A percentile compares a stretch with the other conserved stretches of the same genome.
These are phyloP conservation scores for Lutjanus campechanus DNA, from an alignment of 2,797 vertebrate species.

Conservation along the genomic window DNA sequence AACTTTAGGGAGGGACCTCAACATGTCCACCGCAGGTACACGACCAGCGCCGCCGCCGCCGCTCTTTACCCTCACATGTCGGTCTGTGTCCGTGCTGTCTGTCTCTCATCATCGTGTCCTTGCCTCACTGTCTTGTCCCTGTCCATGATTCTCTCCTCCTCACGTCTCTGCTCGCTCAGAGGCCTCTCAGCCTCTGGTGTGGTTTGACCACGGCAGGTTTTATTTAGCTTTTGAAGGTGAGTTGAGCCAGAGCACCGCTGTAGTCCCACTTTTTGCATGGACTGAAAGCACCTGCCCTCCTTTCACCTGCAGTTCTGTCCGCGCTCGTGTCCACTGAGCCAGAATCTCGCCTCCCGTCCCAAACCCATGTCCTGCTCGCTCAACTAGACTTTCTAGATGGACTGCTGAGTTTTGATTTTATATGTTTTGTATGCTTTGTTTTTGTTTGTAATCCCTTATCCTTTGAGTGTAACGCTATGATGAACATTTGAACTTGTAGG, in stretches of 20 bases:
- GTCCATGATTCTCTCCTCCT: conserved; percentile 86
- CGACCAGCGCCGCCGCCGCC: not conserved
- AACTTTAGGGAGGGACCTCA: conserved; percentile 91
- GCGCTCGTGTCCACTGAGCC: conserved; percentile 20
- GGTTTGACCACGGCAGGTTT: conserved; percentile 99
- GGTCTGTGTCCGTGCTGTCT: conserved; percentile 70
- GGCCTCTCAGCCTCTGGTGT: conserved; percentile 96
- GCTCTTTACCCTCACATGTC: conserved; percentile 24
- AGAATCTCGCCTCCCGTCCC: conserved; percentile 39
- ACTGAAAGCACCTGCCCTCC: conserved; percentile 34
- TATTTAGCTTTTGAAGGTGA: conserved; percentile 99
- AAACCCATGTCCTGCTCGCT: conserved; percentile 39
- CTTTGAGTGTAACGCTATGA: not conserved
- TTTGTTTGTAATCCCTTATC: not conserved
- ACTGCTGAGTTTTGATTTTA: conserved; percentile 20
- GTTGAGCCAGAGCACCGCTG: conserved; percentile 74
- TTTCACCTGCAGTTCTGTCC: conserved; percentile 36
- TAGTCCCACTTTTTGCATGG: conserved; percentile 63
- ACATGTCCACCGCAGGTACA: conserved; percentile 84
- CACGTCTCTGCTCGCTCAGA: conserved; percentile 92
- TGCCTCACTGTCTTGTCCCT: conserved; percentile 90
- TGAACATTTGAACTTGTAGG: conserved; percentile 9
- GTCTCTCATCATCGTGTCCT: conserved; percentile 75
- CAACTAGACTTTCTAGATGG: conserved; percentile 16
- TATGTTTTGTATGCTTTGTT: not conserved